These are phyloP conservation scores for Corynorhinus townsendii DNA, from an alignment of 2,113 vertebrate genomes.

Conservation along the genomic window DNA sequence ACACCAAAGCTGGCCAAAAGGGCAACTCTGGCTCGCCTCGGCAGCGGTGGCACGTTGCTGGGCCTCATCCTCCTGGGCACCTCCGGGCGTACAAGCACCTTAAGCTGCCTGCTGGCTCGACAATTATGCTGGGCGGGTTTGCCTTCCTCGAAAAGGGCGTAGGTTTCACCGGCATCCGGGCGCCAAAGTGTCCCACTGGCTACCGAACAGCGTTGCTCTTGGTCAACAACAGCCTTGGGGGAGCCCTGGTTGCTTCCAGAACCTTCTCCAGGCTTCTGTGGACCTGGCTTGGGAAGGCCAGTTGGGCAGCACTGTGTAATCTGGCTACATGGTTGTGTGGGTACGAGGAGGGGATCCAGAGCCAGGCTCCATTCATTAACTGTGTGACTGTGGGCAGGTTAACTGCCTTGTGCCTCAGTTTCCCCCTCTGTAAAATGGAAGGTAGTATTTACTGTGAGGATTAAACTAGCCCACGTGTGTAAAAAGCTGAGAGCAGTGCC, in stretches of 20 bases:
- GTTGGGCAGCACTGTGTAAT: accelerated
- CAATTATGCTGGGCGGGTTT: conserved; percentile 52
- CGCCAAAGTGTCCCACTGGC: conserved; percentile 27
- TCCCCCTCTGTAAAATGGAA: neutral
- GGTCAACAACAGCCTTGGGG: neutral
- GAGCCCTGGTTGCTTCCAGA: neutral
- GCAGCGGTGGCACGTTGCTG: neutral
- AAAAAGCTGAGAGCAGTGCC: neutral
- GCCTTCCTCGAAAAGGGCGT: conserved; percentile 27
- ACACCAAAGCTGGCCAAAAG: neutral
- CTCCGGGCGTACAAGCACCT: neutral
- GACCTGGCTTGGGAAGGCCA: neutral
- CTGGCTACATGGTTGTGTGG: neutral
- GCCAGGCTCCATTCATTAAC: too few species aligned
- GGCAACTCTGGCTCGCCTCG: neutral
- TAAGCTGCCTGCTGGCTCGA: conserved; percentile 18
- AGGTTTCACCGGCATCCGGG: conserved; percentile 11
- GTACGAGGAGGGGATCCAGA: neutral
- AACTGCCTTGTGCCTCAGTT: neutral
- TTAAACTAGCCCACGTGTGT: neutral
- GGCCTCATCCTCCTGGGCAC: neutral
- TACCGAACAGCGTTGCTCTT: neutral
- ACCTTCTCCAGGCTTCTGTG: neutral
- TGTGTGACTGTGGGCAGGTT: neutral
- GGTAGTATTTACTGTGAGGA: neutral